Evolutionary conservation across 2,888 invertebrate genomes (phyloP).

Genomic region (Spicauda simplicius): DNA sequence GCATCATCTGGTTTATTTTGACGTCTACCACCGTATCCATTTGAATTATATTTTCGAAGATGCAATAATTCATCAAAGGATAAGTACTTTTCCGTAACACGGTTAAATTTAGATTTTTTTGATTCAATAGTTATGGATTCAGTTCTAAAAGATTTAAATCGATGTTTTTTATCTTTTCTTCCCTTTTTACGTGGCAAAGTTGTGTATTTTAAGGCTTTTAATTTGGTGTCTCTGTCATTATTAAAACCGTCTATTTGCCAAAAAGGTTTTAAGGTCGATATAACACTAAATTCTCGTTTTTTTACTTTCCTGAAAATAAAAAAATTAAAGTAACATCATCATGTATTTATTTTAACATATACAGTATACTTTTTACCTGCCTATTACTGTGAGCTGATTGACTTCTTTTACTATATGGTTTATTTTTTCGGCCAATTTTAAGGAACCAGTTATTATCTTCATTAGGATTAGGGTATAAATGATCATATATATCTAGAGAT

Average conservation of each 20-base stretch:
- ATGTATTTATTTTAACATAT: conserved; percentile 11
- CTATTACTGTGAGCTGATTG: conserved; percentile 45
- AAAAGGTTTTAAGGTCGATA: conserved; percentile 60
- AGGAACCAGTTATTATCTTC: conserved; percentile 9
- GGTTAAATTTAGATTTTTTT: conserved; percentile 45
- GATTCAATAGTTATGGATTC: conserved; percentile 67
- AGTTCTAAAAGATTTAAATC: conserved; percentile 48
- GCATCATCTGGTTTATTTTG: conserved; percentile 16
- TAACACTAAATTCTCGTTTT: conserved; percentile 56
- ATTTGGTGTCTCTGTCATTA: conserved; percentile 49
- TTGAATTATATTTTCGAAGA: conserved; percentile 63
- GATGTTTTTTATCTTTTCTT: conserved; percentile 43
- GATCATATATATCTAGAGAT: background rate
- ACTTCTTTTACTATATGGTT: conserved; percentile 46
- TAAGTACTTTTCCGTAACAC: conserved; percentile 69
- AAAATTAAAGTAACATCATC: conserved; percentile 47
- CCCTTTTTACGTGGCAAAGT: conserved; percentile 56
- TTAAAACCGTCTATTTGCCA: conserved; percentile 65
- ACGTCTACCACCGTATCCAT: conserved; percentile 48
- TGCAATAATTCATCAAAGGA: conserved; percentile 78
- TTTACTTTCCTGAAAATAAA: conserved; percentile 59
- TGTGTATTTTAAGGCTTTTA: conserved; percentile 67
- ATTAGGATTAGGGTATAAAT: conserved; percentile 6
- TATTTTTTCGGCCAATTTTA: conserved; percentile 25
- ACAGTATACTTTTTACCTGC: conserved; percentile 49